These are phyloP conservation scores for Protonibea diacanthus DNA, from an alignment of 2,797 vertebrate genomes.

Conservation along the genomic window DNA sequence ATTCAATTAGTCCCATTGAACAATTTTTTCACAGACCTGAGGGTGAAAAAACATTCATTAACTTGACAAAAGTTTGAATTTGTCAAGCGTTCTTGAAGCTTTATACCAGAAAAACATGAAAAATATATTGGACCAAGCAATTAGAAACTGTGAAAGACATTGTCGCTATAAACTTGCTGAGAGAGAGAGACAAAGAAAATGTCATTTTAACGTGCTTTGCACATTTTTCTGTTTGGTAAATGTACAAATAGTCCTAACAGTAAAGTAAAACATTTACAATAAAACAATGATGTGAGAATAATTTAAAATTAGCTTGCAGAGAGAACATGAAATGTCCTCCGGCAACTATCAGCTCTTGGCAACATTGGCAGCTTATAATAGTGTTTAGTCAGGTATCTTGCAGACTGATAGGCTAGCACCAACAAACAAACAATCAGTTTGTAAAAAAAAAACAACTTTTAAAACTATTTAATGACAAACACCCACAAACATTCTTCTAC, in stretches of 20 bases:
- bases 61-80: constrained; percentile 33
- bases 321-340: constrained; percentile 11
- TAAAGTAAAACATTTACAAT: background rate
- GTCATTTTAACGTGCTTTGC: background rate
- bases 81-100: constrained; percentile 1
- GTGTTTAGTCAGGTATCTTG: constrained; percentile 18
- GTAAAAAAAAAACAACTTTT: constrained; percentile 4
- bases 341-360: constrained; percentile 17
- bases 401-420: constrained; percentile 6
- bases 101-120: constrained; percentile 10
- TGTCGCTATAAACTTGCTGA: background rate
- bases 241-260: no score
- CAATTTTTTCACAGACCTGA: background rate
- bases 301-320: background rate
- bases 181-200: constrained; percentile 5
- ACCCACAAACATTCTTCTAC: background rate
- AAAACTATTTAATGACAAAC: constrained; percentile 4
- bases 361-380: constrained; percentile 1
- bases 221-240: background rate
- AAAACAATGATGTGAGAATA: background rate
- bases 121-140: constrained; percentile 13
- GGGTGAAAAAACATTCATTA: constrained; percentile 14
- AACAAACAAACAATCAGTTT: constrained; percentile 7
- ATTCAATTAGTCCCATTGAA: constrained; percentile 49
- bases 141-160: constrained; percentile 18